Conservation (phyloP, 2,113 vertebrate genomes). For the Coturnix japonica region DNA sequence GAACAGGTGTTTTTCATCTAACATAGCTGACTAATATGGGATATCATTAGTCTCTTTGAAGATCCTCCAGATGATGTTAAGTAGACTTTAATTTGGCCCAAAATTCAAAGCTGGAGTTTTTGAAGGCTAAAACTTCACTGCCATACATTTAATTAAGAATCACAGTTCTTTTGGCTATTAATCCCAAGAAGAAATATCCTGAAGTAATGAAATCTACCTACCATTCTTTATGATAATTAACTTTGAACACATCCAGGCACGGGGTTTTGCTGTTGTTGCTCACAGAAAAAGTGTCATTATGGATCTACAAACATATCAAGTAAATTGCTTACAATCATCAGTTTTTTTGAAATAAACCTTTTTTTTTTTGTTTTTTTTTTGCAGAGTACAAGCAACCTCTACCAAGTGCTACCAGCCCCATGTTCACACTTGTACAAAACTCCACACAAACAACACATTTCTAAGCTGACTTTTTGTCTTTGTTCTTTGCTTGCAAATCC, state of each 20-base stretch:
- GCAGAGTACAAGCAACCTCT: neutral
- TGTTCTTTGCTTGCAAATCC: neutral
- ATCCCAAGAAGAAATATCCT: neutral
- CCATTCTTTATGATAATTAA: neutral
- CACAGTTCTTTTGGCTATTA: neutral
- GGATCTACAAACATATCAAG: neutral
- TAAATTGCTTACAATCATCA: neutral
- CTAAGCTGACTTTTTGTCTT: neutral
- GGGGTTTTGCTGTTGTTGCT: neutral
- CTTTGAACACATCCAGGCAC: neutral
- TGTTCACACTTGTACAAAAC: neutral
- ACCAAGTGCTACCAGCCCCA: neutral
- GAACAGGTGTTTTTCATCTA: neutral
- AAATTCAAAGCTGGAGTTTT: neutral
- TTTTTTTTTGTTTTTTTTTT: too few species aligned
- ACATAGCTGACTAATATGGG: neutral
- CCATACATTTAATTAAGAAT: neutral
- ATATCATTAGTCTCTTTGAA: neutral
- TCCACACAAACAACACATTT: fast-evolving
- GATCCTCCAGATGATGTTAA: neutral
- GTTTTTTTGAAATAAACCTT: neutral
- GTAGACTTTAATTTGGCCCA: neutral
- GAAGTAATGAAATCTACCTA: neutral
- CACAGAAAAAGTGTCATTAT: neutral
- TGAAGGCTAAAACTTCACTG: neutral